Base-by-base conservation (phyloP, 2,113 vertebrate genomes). In the Chascanopsetta lugubris region DNA sequence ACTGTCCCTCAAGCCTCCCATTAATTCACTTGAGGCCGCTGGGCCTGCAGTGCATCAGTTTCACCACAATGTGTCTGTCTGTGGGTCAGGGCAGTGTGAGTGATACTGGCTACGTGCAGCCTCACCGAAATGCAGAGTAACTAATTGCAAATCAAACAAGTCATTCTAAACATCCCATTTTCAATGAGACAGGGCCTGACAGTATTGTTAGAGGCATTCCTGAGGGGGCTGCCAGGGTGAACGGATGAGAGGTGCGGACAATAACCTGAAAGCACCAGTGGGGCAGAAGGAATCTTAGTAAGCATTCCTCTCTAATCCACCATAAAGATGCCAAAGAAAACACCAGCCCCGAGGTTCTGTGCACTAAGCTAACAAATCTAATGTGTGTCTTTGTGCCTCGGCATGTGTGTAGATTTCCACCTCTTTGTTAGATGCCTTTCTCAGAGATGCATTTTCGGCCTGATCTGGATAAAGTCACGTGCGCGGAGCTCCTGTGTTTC, bases 231-330 rank as follows among this genome's bases (percentile, higher is more conserved):
- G 69, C 79, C 61, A 46, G 82, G 75, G 72, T 72, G 76, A 89
- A 87, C 72, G 72, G 83, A 75, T 81, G 77, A 67, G 85, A 85
- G 82, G 63, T 79, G 76, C 57, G 69, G 79, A 90, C 89, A 90
- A 87, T 86, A 83, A 84, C 78, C 75, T 86, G 43, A 82, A 90
- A 75, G 79, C 64, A 80, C 77, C 74, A 82, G 75, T 71, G 78
- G 74, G 79, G 85, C 71, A 85, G 77, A 70, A 86, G 70, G 79
- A 85, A 84, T 86, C 85, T 90, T 86, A 85, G 65, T 72, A 88
- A 83, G 87, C 88, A 92, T 92, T 93, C 90, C 90, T 85, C 69
- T 80, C 84, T 89, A 91, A 91, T 89, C 87, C 87, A 86, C 84
- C 75, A 59, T 88, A 86, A 89, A 86, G 82, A 87, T 85, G 79